These are phyloP conservation scores for Ctenicera cuprea DNA, from an alignment of 2,888 invertebrate species.

Conservation along the genomic window DNA sequence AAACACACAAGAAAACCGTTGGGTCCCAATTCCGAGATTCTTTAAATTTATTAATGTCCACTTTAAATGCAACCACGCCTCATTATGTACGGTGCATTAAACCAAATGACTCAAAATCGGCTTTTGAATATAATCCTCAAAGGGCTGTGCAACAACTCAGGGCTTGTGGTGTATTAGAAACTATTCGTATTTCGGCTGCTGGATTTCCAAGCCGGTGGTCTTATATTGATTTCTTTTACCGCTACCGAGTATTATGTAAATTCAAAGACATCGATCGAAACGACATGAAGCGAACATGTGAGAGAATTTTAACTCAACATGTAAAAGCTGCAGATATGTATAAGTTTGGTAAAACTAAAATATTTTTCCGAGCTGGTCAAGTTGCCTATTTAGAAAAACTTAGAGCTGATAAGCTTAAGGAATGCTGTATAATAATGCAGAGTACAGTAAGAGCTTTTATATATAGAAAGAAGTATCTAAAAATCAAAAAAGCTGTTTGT, in stretches of 20 bases:
- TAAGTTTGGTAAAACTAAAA: conserved; percentile 98
- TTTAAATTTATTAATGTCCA: conserved; percentile 92
- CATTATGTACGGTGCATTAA: conserved; percentile 99
- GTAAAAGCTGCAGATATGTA: conserved; percentile 93
- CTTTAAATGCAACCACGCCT: conserved; percentile 96
- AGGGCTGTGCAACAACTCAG: conserved; percentile 93
- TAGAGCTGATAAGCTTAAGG: conserved; percentile 86
- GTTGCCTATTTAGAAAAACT: conserved; percentile 97
- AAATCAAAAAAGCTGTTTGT: conserved; percentile 79
- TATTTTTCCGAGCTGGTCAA: conserved; percentile 98
- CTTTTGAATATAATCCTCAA: conserved; percentile 90
- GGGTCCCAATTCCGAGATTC: conserved; percentile 96
- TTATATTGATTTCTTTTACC: conserved; percentile 84
- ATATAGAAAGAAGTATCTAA: conserved; percentile 82
- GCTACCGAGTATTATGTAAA: conserved; percentile 91
- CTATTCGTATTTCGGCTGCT: conserved; percentile 97
- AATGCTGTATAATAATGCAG: conserved; percentile 95
- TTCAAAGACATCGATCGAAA: conserved; percentile 85
- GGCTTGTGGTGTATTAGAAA: conserved; percentile 98
- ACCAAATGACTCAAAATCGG: conserved; percentile 91
- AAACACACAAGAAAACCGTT: conserved; percentile 77
- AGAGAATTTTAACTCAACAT: conserved; percentile 84
- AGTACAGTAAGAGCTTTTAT: conserved; percentile 92
- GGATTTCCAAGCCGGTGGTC: conserved; percentile 94
- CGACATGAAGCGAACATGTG: conserved; percentile 86